Evolutionary conservation across 2,113 vertebrate genomes (phyloP).

Genomic region (Chaetorhynchus papuensis): DNA sequence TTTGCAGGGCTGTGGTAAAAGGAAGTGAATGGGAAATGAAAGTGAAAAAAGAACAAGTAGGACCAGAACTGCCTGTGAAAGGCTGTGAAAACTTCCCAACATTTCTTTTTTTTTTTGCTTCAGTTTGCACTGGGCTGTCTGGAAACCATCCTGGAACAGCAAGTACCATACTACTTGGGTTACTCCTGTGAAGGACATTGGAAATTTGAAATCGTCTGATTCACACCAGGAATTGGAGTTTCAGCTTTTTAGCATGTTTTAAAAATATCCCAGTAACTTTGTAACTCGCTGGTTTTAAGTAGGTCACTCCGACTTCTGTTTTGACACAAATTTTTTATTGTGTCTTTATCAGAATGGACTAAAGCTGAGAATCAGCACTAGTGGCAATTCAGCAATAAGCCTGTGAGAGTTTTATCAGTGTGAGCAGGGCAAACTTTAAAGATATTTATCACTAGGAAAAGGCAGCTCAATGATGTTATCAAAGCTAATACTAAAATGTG

Average conservation of each 20-base stretch:
- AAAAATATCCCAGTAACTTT: not conserved
- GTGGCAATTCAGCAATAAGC: not conserved
- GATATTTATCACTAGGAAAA: slow-evolving; percentile 19
- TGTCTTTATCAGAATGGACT: not conserved
- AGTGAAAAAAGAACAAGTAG: not conserved
- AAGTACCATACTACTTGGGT: not conserved
- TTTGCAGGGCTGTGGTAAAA: not conserved
- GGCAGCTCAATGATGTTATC: slow-evolving; percentile 28
- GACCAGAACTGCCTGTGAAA: not conserved
- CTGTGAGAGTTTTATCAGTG: slow-evolving; percentile 1
- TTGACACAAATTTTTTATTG: not conserved
- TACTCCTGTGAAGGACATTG: not conserved
- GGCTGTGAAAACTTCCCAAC: not conserved
- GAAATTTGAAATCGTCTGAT: not conserved
- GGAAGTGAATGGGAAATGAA: not conserved
- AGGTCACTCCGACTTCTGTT: not conserved
- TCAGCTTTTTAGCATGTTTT: not conserved
- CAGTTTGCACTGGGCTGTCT: not conserved
- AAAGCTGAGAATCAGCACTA: not conserved
- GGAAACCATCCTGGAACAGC: not conserved
- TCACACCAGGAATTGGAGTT: not conserved
- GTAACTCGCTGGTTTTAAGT: not conserved
- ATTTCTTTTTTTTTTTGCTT: fast-evolving
- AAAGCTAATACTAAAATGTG: not conserved
- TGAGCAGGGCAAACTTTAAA: slow-evolving; percentile 1